Base-by-base conservation (phyloP, 2,888 invertebrate species). In the Eumacrocentrus americanus region DNA sequence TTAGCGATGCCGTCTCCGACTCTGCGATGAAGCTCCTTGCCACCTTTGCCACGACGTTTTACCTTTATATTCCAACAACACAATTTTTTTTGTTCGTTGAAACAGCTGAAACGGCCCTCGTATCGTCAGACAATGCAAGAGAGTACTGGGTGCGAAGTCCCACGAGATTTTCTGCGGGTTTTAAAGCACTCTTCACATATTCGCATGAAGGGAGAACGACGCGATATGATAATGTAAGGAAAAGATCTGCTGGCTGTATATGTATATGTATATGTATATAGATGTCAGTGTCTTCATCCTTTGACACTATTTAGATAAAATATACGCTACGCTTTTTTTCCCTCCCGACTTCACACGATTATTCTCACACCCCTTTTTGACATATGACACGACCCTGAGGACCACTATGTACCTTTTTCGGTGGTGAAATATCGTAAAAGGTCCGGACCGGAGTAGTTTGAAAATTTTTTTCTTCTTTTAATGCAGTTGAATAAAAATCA, bases 241-340 rank as follows among this genome's bases (percentile, higher is more conserved):
- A n/a, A n/a, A n/a, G n/a, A n/a, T n/a, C n/a, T n/a, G n/a, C n/a
- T n/a, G n/a, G n/a, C n/a, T n/a, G n/a, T n/a, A n/a, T n/a, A n/a
- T n/a, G 70, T 63, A 69, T 65, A 60, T 68, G 69, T 0, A 16
- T 9, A 16, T 18, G 37, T 34, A 47, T 16, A 38, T 35, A 46
- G 35, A 35, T 16, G 40, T 35, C 58, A 61, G 56, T 52, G 52
- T 51, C 58, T 58, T 68, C 68, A 70, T 71, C 72, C 73, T 78
- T 77, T 77, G 75, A 74, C 74, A 74, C 75, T 73, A 73, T 78
- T 77, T 74, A 72, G 72, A 76, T 77, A 75, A 78, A 77, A 75
- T 78, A 75, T 72, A 50, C 42, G 70, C 64, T 62, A 64, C 64
- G 69, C 67, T 67, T 70, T 68, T n/a, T n/a, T n/a, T n/a, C n/a